phyloP scores from a whole-genome alignment of 2,113 vertebrate genomes.

The Psephotus haematonotus region DNA sequence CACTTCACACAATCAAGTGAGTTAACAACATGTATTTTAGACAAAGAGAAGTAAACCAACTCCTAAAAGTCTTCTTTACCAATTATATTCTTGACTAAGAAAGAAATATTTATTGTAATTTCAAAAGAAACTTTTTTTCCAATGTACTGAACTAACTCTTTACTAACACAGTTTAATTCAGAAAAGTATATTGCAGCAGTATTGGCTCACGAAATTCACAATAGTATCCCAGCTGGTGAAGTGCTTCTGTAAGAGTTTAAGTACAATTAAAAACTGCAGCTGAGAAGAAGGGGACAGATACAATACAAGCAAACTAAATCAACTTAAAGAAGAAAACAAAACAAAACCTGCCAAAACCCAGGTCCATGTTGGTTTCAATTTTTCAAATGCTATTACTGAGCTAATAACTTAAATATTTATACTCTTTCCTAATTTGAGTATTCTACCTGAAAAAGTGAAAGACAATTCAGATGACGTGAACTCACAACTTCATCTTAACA shows the following conservation, averaged over 20 bases:
- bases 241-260: neutral
- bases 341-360: neutral
- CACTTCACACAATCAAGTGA: neutral
- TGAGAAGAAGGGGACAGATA: neutral
- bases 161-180: neutral
- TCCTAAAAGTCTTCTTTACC: neutral
- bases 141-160: neutral
- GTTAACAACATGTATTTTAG: neutral
- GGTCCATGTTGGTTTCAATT: accelerated
- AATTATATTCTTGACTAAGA: neutral
- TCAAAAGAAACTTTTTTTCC: neutral
- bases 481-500: neutral
- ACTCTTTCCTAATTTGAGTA: neutral
- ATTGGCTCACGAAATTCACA: neutral
- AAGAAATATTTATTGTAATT: neutral
- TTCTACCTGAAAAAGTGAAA: neutral
- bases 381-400: neutral
- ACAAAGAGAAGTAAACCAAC: neutral
- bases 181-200: neutral
- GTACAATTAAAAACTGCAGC: neutral
- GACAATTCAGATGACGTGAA: neutral
- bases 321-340: neutral
- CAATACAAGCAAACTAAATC: neutral
- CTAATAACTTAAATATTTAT: neutral
- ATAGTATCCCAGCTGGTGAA: neutral